phyloP scores from a whole-genome alignment of 1,140 invertebrate species.

The Dinoponera quadriceps region DNA sequence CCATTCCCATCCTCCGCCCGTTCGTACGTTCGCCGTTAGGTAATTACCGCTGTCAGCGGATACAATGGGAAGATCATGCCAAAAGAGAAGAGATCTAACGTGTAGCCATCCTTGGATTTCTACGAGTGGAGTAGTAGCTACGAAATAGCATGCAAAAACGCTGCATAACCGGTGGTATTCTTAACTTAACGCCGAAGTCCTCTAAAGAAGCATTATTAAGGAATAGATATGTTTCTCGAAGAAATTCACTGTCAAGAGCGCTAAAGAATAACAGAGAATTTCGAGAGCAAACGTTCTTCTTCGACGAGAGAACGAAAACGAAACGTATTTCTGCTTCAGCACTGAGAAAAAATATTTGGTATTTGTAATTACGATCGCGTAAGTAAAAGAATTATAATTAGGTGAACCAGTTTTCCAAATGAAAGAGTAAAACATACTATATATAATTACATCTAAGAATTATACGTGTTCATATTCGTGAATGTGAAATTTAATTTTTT shows the following conservation, averaged over 20 bases:
- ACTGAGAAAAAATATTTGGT: too few species aligned
- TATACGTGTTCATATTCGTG: too few species aligned
- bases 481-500: too few species aligned
- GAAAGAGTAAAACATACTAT: too few species aligned
- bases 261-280: not conserved
- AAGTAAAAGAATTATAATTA: too few species aligned
- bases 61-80: conserved; percentile 34
- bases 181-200: not conserved
- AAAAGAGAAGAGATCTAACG: conserved; percentile 46
- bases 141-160: conserved; percentile 16
- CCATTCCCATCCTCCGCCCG: not conserved
- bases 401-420: too few species aligned
- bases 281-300: not conserved
- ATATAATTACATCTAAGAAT: too few species aligned
- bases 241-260: not conserved
- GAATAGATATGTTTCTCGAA: not conserved
- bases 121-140: too few species aligned
- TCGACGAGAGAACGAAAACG: too few species aligned
- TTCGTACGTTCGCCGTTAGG: conserved; percentile 34
- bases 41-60: conserved; percentile 35
- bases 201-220: not conserved
- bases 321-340: too few species aligned
- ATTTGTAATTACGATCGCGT: too few species aligned
- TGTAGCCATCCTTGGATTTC: conserved; percentile 34
- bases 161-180: conserved; percentile 19